Base-by-base conservation (phyloP, 2,888 invertebrate species). In the Hirtodrosophila duncani region DNA sequence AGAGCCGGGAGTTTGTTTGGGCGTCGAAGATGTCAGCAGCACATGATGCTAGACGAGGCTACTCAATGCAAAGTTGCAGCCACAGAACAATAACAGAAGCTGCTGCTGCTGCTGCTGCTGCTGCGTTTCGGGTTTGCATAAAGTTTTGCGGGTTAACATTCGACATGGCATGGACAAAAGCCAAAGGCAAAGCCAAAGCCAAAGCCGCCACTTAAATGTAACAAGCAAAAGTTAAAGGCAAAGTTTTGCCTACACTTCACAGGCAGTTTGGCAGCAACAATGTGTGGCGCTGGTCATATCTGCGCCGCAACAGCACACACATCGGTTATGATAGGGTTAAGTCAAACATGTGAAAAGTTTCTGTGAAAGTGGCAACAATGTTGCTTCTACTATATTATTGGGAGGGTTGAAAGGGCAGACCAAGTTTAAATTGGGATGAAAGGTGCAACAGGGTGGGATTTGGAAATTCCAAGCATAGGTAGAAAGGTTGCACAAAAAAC, bases 161-260 rank as follows among this genome's bases (percentile, higher is more conserved):
- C 27, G 26, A 23, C 39, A 45, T 16, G 24, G 46, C 65, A 51
- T 63, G 43, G 42, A 65, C 79, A 65, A 74, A 81, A 75, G 79
- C 81, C 70, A 70, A 56, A 37, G 33, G 31, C 56, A 61, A 81
- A 75, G 55, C n/a, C n/a, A 48, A 45, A 20, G 24, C 57, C 65
- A 51, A 63, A 46, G 42, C 50, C 49, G 48, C 67, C 75, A 78
- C 67, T 74, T 75, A 57, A 70, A 51, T 55, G 39, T 33, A 67
- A 74, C 81, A 77, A 67, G 67, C 79, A 65, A 74, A 81, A 75
- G 79, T 75, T 74, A 70, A 56, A 37, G 33, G 31, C 56, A 61
- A 81, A 75, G 55, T 75, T 72, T 69, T 38, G 53, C 24, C 74
- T 48, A 51, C 67, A 66, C 58, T 56, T 49, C 34, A 38, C 51